Base-by-base conservation (phyloP, 2,888 invertebrate species). In the Deilephila elpenor region DNA sequence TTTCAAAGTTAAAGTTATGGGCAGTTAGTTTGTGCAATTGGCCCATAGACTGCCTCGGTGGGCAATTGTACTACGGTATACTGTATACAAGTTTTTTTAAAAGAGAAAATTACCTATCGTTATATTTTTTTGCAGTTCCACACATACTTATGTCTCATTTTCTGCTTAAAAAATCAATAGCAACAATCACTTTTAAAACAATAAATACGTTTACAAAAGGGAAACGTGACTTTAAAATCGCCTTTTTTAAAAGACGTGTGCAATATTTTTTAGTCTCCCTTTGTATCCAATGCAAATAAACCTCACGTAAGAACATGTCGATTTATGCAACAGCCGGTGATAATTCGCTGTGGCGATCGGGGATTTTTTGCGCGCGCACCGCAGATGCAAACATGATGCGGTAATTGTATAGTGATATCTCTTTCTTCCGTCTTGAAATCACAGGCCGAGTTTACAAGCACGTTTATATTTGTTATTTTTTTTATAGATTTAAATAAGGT, bases 261-360 rank as follows among this genome's bases (percentile, higher is more conserved):
- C 11, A 34, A 25, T 29, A 64, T 67, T 73, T 59, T 73, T 73
- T 73, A 59, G 19, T 56, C 56, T n/a, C 56, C 56, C 32, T 71
- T 59, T 19, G 34, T 37, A 29, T 71, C 20, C 56, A 67, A 67
- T 67, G 72, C 44, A 73, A 67, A 73, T 73, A 73, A 59, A 67
- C 72, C 59, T 59, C 25, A 20, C 62, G 53, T 25, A 53, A 20
- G n/a, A 59, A 73, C 32, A 67, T 37, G 37, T 37, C 59, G 37
- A n/a, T 73, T 73, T 67, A 73, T 73, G 72, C 67, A 73, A 73
- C 67, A 61, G 61, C 8, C 64, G 34, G 59, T 64, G 64, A 67
- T 73, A 56, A 73, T 72, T 37, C 59, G 71, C 53, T 62, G 72
- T 37, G 67, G 34, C 25, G 20, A 64, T 56, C 34, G n/a, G 4